Conservation (phyloP, 2,113 vertebrate species). For the Edolisoma coerulescens region DNA sequence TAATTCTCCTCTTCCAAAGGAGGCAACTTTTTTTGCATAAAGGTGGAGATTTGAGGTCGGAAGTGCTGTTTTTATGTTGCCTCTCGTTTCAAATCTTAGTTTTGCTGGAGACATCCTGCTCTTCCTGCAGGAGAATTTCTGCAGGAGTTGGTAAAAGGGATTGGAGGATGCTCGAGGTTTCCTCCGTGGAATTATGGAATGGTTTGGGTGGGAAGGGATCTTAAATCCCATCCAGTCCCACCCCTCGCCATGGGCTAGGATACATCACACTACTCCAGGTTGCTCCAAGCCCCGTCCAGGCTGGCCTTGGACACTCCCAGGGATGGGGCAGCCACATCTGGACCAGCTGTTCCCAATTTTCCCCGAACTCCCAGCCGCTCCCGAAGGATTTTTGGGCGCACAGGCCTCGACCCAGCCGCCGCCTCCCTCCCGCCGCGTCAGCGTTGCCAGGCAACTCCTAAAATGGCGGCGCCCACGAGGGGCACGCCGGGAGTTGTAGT, state of each 20-base stretch:
- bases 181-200: neutral
- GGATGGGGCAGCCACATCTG: neutral
- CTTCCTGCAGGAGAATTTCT: neutral
- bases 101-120: neutral
- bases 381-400: neutral
- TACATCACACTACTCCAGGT: fast-evolving
- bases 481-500: conserved; percentile 11
- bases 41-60: neutral
- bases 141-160: fast-evolving
- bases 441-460: conserved; percentile 50
- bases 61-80: neutral
- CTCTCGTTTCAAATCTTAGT: fast-evolving
- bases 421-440: neutral
- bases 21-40: fast-evolving
- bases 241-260: neutral
- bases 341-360: neutral
- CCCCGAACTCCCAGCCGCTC: neutral
- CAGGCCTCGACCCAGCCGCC: neutral
- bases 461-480: neutral
- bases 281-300: neutral
- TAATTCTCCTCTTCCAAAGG: no score
- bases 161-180: no score
- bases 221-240: neutral
- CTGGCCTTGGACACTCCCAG: neutral
- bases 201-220: neutral